Evolutionary conservation across 2,797 vertebrate genomes (phyloP), one percentile per base, ranked within the genome.

Genomic region (Fringilla coelebs): DNA sequence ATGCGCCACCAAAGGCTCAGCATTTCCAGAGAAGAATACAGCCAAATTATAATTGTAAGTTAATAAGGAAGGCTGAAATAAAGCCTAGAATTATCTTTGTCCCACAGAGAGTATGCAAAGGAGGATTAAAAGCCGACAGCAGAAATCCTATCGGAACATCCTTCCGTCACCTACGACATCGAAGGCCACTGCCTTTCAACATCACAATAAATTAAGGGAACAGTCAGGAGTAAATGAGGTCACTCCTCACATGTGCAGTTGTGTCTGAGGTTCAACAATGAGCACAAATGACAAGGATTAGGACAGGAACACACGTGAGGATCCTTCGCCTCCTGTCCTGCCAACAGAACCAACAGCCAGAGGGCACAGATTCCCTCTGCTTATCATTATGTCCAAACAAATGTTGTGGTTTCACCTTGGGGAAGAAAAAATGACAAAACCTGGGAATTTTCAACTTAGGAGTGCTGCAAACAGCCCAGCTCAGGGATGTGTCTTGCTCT

Each of bases 141-240:
- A 73, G 38, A 80, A 91, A 85, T 74, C 49, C 85, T 40, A 8
- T 41, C 0, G 0, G 61, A 89, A 43, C 57, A 85, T 34, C 60
- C 52, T 76, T 83, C 67, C 0, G 0, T 11, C 28, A 31, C 17
- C 65, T 45, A 34, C 28, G 32, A 41, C 67, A 80, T 4, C 0
- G 8, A 45, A 83, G n/a, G 68, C 60, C 49, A 31, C 29, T 0
- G 0, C 29, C 57, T 89, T 77, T 31, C 60, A 60, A 13, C 34
- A 26, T 1, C 21, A 10, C 85, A 57, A 17, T 52, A 74, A 80
- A 93, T 60, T 14, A 65, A 68, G 40, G 11, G 15, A 66, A 58
- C 19, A 57, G n/a, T 16, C 29, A 68, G 36, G 29, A 31, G 43
- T 21, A 83, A 85, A 89, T 51, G 58, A 41, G 87, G 93, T 66